phyloP scores from a whole-genome alignment of 2,888 invertebrate species.

The Erebia ligea region DNA sequence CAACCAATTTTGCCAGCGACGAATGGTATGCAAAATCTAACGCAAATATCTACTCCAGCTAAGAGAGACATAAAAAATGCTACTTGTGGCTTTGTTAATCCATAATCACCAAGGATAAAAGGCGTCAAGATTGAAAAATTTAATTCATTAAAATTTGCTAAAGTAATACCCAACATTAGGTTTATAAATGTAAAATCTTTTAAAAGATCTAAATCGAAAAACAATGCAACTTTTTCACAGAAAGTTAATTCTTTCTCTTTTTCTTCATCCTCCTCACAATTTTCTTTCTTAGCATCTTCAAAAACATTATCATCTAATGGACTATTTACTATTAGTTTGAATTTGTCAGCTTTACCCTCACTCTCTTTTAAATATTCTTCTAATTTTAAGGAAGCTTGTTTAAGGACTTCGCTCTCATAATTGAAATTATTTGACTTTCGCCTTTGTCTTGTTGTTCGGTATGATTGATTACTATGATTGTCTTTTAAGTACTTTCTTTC shows the following conservation, averaged over 20 bases:
- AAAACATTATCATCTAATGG: slow-evolving; percentile 63
- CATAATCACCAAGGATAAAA: slow-evolving; percentile 87
- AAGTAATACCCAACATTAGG: slow-evolving; percentile 87
- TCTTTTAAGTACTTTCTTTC: slow-evolving; percentile 75
- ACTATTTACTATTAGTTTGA: slow-evolving; percentile 61
- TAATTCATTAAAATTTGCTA: slow-evolving; percentile 88
- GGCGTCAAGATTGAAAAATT: slow-evolving; percentile 90
- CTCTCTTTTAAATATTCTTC: slow-evolving; percentile 76
- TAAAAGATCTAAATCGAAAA: slow-evolving; percentile 88
- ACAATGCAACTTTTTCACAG: slow-evolving; percentile 83
- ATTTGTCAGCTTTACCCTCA: slow-evolving; percentile 58
- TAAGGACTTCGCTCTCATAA: slow-evolving; percentile 83
- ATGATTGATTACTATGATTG: slow-evolving; percentile 75
- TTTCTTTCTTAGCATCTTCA: slow-evolving; percentile 49
- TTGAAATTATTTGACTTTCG: slow-evolving; percentile 83
- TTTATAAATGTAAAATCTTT: slow-evolving; percentile 87
- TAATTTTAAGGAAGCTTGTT: slow-evolving; percentile 80
- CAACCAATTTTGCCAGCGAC: slow-evolving; percentile 87
- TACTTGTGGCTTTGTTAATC: slow-evolving; percentile 83
- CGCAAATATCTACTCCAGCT: slow-evolving; percentile 85
- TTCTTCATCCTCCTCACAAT: slow-evolving; percentile 48
- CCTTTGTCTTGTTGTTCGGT: slow-evolving; percentile 60
- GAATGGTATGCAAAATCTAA: slow-evolving; percentile 87
- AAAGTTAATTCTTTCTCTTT: slow-evolving; percentile 65
- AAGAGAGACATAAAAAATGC: slow-evolving; percentile 88